Evolutionary conservation across 2,113 vertebrate species (phyloP), one percentile per base, ranked within the genome.

Genomic region (Epinephelus cyanopodus): DNA sequence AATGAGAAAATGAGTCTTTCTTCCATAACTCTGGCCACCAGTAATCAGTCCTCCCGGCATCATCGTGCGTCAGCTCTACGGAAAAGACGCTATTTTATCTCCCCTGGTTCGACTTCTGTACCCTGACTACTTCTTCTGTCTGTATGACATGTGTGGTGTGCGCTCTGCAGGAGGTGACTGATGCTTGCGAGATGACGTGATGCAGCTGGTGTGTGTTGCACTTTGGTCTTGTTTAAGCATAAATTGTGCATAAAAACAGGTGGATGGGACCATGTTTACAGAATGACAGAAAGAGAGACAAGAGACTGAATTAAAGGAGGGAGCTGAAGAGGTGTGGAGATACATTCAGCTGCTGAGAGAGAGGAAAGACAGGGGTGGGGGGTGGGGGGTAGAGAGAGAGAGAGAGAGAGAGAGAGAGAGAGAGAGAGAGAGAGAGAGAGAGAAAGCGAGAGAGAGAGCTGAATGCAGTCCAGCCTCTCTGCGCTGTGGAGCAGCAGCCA

Each of bases 391-490:
- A 65, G 69, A 69, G 67, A 21, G 5, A 2, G 69, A 21, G 56
- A 21, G 33, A 15, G 69, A 33, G 60, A 23, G 83, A 69, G 67
- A 21, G 5, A 2, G 69, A 21, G 56, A 21, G 33, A 15, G 69
- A 33, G 60, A 23, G 33, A 6, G 64, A 23, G 78, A 42, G 69
- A 42, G 60, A 23, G 33, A 6, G 64, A 23, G 78, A 42, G 63
- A 23, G 76, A 61, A 74, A 70, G 65, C 42, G 77, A 53, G 76
- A 25, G 82, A 54, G 78, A 3, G 79, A 50, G 68, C 47, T 80
- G 83, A 73, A 86, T 77, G 83, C 89, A 58, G 90, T 84, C 58
- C 82, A 86, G 90, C 61, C 80, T 74, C 82, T 68, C 75, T 86
- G 88, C 71, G 72, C 87, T 78, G 87, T 66, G 83, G 37, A 88